Evolutionary conservation across 92 coral and sea anemone species (phyloP).

Genomic region (Hydrozoanthus gracilis): DNA sequence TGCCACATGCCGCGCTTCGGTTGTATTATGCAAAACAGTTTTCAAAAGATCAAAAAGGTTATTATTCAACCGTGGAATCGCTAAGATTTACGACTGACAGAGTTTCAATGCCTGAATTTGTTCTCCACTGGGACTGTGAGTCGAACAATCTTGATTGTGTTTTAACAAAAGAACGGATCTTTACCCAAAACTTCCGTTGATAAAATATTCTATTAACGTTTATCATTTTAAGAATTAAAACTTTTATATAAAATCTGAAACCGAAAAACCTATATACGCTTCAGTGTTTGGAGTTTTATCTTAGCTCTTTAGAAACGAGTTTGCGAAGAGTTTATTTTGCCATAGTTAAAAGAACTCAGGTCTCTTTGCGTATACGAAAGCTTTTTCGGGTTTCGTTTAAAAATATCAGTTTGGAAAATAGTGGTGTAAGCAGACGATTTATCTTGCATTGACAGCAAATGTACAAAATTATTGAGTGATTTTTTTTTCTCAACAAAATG

Average conservation of each 20-base stretch:
- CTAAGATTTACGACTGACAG: background rate
- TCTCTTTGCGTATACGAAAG: too few species aligned
- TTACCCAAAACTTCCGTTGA: background rate
- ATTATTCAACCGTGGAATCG: background rate
- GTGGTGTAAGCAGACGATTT: background rate
- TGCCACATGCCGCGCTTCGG: constrained; percentile 55
- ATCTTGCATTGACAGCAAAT: background rate
- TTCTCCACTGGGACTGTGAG: background rate
- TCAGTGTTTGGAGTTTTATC: background rate
- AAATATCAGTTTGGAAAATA: constrained; percentile 8
- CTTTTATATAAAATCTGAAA: background rate
- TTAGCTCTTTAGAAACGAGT: background rate
- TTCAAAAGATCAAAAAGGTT: constrained; percentile 68
- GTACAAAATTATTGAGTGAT: background rate
- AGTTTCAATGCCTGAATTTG: constrained; percentile 16
- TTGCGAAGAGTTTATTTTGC: background rate
- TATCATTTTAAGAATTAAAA: background rate
- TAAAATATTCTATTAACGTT: constrained; percentile 17
- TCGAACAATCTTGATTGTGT: background rate
- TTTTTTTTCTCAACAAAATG: background rate
- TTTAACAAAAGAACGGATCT: background rate
- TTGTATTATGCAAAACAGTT: constrained; percentile 85
- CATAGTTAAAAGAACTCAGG: background rate
- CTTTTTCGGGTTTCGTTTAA: background rate
- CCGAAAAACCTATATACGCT: background rate